Evolutionary conservation across 2,113 vertebrate species (phyloP).

Genomic region (Pristiophorus japonicus): DNA sequence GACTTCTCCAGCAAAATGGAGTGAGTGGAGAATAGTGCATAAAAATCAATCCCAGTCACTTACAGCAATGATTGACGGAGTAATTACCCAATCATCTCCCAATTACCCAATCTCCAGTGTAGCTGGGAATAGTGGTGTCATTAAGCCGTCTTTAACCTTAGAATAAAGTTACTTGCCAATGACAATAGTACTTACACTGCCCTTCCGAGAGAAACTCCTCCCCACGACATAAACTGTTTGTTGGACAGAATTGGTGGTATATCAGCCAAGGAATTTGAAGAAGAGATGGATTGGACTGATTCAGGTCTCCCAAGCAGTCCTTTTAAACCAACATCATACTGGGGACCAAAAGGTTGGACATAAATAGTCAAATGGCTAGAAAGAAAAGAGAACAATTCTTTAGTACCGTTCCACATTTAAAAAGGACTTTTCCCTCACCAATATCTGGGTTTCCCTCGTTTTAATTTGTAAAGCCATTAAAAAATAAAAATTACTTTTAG

Average conservation of each 20-base stretch:
- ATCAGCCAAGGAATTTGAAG: slow-evolving; percentile 46
- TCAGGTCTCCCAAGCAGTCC: slow-evolving; percentile 57
- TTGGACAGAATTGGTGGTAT: slow-evolving; percentile 85
- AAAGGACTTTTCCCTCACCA: neutral
- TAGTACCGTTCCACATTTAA: neutral
- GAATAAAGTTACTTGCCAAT: neutral
- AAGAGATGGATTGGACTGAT: slow-evolving; percentile 44
- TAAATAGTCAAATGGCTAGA: slow-evolving; percentile 78
- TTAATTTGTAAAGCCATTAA: neutral
- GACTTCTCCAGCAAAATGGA: too few species aligned
- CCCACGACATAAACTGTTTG: slow-evolving; percentile 87
- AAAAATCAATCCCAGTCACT: neutral
- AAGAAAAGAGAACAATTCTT: slow-evolving; percentile 37
- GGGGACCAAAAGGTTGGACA: slow-evolving; percentile 83
- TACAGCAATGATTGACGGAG: neutral
- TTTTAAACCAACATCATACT: slow-evolving; percentile 83
- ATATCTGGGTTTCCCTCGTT: neutral
- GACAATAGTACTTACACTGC: slow-evolving; percentile 71
- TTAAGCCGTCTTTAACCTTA: neutral
- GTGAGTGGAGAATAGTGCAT: too few species aligned
- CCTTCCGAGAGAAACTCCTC: slow-evolving; percentile 76
- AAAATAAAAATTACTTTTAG: neutral
- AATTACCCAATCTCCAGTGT: too few species aligned
- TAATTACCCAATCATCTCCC: too few species aligned
- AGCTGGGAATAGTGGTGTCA: neutral